These are phyloP conservation scores for Callinectes sapidus DNA, from an alignment of 2,888 invertebrate genomes.

Conservation along the genomic window DNA sequence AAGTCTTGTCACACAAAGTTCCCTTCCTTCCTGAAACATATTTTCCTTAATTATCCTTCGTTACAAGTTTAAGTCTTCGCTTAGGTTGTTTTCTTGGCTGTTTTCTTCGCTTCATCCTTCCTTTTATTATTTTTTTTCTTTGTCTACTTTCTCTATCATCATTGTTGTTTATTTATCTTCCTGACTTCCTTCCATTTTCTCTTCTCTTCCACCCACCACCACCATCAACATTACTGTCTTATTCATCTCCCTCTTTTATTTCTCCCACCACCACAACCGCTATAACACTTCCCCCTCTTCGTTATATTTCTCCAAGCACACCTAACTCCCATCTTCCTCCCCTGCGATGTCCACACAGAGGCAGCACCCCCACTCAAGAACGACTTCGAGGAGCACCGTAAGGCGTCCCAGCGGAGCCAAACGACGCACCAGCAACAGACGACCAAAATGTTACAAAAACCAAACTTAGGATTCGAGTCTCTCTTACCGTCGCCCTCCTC, in stretches of 20 bases:
- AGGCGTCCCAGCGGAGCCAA: slow-evolving; percentile 38
- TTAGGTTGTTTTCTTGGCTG: background rate
- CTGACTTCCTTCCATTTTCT: too few relatives aligned
- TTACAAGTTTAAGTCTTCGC: background rate
- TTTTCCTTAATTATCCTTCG: slow-evolving; percentile 18
- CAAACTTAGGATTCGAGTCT: background rate
- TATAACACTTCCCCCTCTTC: too few relatives aligned
- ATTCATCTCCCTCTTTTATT: too few relatives aligned
- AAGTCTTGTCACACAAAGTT: slow-evolving; percentile 29
- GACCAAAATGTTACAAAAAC: slow-evolving; percentile 39
- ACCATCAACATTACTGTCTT: background rate
- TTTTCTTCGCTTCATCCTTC: background rate
- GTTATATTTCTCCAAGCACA: background rate
- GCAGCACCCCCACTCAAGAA: slow-evolving; percentile 42
- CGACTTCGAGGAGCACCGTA: slow-evolving; percentile 46
- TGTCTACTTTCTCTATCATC: background rate
- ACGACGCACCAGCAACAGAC: slow-evolving; percentile 42
- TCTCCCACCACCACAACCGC: too few relatives aligned
- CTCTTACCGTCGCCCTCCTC: slow-evolving; percentile 42
- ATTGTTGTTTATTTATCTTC: background rate
- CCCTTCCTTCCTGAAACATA: background rate
- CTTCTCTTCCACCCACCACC: background rate
- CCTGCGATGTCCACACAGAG: slow-evolving; percentile 1
- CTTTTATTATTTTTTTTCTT: background rate
- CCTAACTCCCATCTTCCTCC: background rate